phyloP scores from a whole-genome alignment of 2,113 vertebrate species.

The Cyprinodon brontotheroides region DNA sequence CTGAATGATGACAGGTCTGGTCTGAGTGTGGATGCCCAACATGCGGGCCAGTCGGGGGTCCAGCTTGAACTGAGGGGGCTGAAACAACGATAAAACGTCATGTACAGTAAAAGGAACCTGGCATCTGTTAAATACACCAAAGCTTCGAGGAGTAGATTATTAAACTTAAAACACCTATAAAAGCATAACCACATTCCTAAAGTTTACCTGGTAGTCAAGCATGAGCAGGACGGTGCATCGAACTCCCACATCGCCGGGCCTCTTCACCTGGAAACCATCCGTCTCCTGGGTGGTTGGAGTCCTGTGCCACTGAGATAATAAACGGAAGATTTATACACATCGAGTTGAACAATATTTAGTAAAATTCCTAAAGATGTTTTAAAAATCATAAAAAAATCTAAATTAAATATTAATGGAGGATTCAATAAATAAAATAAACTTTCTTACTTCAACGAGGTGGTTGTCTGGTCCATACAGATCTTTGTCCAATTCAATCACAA shows the following conservation, averaged over 20 bases:
- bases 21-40: conserved; percentile 97
- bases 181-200: not conserved
- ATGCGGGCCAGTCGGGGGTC: conserved; percentile 93
- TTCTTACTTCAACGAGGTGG: conserved; percentile 96
- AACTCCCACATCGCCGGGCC: conserved; percentile 95
- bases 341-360: not conserved
- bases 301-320: conserved; percentile 89
- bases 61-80: conserved; percentile 98
- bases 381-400: not conserved
- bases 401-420: not conserved
- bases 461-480: conserved; percentile 99
- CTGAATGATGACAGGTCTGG: conserved; percentile 95
- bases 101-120: not conserved
- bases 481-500: conserved; percentile 99
- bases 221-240: conserved; percentile 98
- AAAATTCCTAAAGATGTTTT: not conserved
- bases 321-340: not conserved
- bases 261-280: conserved; percentile 98
- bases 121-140: not conserved
- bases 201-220: conserved; percentile 95
- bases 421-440: not conserved
- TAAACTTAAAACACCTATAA: not conserved
- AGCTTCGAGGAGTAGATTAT: too few relatives aligned
- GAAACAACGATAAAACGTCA: not conserved
- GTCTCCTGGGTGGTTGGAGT: conserved; percentile 99